Percentiles rank a stretch among this genome's conserved stretches.
phyloP scores from a whole-genome alignment of 1,140 invertebrate genomes.

The Tetramorium alpestre region DNA sequence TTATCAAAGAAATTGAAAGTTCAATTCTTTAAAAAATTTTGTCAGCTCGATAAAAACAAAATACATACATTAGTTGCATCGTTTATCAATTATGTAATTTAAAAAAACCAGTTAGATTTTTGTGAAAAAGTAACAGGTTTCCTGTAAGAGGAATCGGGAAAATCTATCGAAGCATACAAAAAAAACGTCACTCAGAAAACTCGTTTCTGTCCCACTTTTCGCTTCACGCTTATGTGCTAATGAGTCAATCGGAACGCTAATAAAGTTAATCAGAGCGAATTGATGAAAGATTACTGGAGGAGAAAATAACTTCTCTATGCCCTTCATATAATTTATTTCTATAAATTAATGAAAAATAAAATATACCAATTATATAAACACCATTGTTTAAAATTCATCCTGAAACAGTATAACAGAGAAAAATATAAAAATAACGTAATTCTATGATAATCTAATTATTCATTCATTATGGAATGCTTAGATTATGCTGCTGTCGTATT shows the following conservation, averaged over 20 bases:
- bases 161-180: background rate
- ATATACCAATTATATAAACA: constrained; percentile 25
- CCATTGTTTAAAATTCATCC: background rate
- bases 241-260: background rate
- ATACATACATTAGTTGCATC: background rate
- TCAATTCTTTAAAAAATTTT: background rate
- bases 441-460: background rate
- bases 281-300: background rate
- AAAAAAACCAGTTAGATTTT: background rate
- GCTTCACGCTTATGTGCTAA: background rate
- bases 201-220: background rate
- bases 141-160: background rate
- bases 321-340: constrained; percentile 37
- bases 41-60: background rate
- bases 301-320: background rate
- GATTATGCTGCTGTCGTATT: background rate
- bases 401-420: background rate
- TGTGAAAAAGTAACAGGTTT: background rate
- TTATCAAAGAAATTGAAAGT: background rate
- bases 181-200: background rate
- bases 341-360: constrained; percentile 42
- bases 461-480: background rate
- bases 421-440: constrained; percentile 30
- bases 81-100: background rate
- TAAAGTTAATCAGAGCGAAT: background rate